phyloP scores from a whole-genome alignment of 2,797 vertebrate species.

The Epinephelus coioides region DNA sequence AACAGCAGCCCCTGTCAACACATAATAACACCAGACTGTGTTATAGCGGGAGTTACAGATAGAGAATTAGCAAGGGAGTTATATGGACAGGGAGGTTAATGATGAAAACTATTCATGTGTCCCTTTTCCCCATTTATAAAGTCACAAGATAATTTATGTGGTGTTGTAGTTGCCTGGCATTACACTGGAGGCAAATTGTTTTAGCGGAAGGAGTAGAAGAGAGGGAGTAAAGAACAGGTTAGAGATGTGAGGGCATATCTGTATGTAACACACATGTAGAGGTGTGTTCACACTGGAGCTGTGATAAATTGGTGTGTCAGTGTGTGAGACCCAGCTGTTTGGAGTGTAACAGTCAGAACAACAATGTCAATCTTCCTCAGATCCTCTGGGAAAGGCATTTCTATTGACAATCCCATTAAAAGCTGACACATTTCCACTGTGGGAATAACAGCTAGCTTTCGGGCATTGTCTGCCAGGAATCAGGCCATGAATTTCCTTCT shows the following conservation, averaged over 20 bases:
- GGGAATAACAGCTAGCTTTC: conserved; percentile 79
- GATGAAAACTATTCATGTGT: conserved; percentile 57
- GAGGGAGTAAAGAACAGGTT: conserved; percentile 30
- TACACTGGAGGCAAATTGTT: conserved; percentile 27
- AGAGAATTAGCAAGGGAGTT: conserved; percentile 54
- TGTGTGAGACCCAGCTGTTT: conserved; percentile 64
- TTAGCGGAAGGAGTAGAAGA: conserved; percentile 4
- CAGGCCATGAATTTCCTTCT: conserved; percentile 63
- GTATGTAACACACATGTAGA: background rate
- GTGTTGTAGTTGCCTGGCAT: conserved; percentile 24
- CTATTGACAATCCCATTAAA: conserved; percentile 81
- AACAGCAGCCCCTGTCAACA: conserved; percentile 82
- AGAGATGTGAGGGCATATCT: conserved; percentile 15
- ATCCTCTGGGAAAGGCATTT: conserved; percentile 76
- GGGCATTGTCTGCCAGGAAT: conserved; percentile 72
- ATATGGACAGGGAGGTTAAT: conserved; percentile 40
- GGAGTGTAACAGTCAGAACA: conserved; percentile 74
- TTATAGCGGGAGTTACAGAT: conserved; percentile 65
- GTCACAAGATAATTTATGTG: conserved; percentile 46
- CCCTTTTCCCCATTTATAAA: conserved; percentile 49
- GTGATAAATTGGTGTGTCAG: conserved; percentile 64
- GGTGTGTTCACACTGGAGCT: conserved; percentile 25
- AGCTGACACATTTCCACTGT: conserved; percentile 77
- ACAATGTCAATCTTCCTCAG: conserved; percentile 76
- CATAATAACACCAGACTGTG: conserved; percentile 78